Base-by-base conservation (phyloP, 2,888 invertebrate species). In the Ecliptopera silaceata region DNA sequence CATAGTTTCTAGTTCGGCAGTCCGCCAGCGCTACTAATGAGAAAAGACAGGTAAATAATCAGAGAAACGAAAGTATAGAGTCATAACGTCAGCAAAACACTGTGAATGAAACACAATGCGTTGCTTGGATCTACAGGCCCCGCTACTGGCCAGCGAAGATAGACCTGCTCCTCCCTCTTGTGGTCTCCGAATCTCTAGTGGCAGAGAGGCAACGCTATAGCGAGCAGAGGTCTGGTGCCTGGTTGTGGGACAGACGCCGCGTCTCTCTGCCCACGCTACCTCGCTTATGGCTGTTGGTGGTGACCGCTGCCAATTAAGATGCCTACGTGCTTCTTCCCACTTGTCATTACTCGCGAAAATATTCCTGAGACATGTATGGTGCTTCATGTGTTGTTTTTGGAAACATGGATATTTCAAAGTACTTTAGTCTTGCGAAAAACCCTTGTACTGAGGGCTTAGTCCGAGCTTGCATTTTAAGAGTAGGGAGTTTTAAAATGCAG, bases 281-380 rank as follows among this genome's bases (percentile, higher is more conserved):
- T 82, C 87, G 77, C 77, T 84, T 87, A 88, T 88, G 85, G 89
- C 74, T 77, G 80, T 70, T 79, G 79, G 80, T 85, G 88, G 84
- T 84, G 88, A 86, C 83, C 84, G 82, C 74, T 84, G 71, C 81
- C 88, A 90, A 90, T 90, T 88, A 89, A 79, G 87, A 80, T 88
- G 88, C 86, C 88, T 88, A 88, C 88, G 80, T 87, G 85, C 78
- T 72, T 76, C 85, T 72, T 79, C 88, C 89, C 88, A 87, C 89
- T 88, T 84, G 82, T 83, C 84, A 80, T 81, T 85, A 83, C 75
- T 79, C 75, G 87, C 87, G 79, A 85, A 86, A 86, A 86, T 85
- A 80, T 82, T 82, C 82, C 80, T 78, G 75, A 73, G 78, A 75
- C 79, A 72, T 75, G 73, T 75, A 76, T 74, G 78, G 77, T 62